These are phyloP conservation scores for Columbina picui DNA, from an alignment of 2,113 vertebrate genomes.

Conservation along the genomic window DNA sequence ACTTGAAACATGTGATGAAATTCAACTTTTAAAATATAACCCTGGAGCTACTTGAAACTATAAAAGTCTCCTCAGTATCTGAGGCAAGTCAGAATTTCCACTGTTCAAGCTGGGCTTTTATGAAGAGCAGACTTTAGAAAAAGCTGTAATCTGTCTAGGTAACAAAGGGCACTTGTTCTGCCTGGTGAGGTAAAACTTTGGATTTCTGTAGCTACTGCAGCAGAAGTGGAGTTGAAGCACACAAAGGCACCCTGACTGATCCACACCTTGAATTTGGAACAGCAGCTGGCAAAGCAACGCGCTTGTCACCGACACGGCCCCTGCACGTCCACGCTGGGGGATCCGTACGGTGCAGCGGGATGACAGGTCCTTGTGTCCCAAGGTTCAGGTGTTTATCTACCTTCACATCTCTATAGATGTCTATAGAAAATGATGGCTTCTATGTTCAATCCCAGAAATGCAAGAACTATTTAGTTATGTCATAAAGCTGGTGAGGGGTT, in stretches of 20 bases:
- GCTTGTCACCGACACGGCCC: neutral
- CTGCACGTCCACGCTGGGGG: neutral
- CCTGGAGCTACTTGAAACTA: constrained; percentile 78
- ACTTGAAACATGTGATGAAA: constrained; percentile 77
- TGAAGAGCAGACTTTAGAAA: constrained; percentile 75
- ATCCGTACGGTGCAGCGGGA: neutral
- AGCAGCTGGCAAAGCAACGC: constrained; percentile 30
- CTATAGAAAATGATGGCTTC: neutral
- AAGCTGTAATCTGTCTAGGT: constrained; percentile 72
- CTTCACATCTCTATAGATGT: neutral
- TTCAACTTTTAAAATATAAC: constrained; percentile 77
- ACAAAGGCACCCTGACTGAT: constrained; percentile 60
- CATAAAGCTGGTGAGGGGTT: neutral
- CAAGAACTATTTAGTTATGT: neutral
- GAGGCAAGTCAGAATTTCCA: constrained; percentile 78
- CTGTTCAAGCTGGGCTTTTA: constrained; percentile 75
- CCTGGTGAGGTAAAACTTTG: constrained; percentile 62
- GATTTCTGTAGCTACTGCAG: constrained; percentile 64
- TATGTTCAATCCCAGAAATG: neutral
- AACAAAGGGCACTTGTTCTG: constrained; percentile 76
- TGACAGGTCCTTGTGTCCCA: neutral
- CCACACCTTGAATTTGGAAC: constrained; percentile 47
- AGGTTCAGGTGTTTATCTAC: neutral
- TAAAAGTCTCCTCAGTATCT: constrained; percentile 75
- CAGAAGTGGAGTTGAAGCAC: constrained; percentile 55